Evolutionary conservation across 2,797 vertebrate genomes (phyloP).

Genomic region (Neopelma chrysocephalum): DNA sequence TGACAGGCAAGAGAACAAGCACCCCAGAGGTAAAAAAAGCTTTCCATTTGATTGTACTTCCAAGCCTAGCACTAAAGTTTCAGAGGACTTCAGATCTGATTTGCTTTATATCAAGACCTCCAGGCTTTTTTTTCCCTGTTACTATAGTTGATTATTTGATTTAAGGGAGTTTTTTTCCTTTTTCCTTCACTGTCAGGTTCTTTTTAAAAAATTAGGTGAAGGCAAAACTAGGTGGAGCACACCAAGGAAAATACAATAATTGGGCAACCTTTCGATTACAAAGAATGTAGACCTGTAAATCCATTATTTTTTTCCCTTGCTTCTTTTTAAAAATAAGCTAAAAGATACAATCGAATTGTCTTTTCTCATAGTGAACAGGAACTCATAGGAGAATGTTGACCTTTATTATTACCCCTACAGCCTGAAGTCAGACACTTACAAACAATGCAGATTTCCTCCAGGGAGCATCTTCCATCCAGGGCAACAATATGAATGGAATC

Average conservation of each 20-base stretch:
- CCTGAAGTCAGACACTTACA: conserved; percentile 74
- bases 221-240: background rate
- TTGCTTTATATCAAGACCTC: background rate
- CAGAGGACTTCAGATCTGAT: background rate
- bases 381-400: background rate
- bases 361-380: background rate
- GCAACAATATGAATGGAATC: conserved; percentile 81
- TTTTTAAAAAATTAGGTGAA: background rate
- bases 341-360: background rate
- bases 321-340: background rate
- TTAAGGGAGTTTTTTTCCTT: background rate
- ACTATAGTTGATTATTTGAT: background rate
- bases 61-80: background rate
- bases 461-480: conserved; percentile 81
- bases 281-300: background rate
- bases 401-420: background rate
- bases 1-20: background rate
- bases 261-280: background rate
- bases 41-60: background rate
- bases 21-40: background rate
- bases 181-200: rapidly evolving
- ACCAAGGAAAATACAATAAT: background rate
- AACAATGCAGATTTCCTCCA: conserved; percentile 82
- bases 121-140: background rate
- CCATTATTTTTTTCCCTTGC: rapidly evolving